Percentiles rank a stretch among this genome's conserved stretches.
These are phyloP conservation scores for Lycocerus yunnanus DNA, from an alignment of 2,888 invertebrate species.

Conservation along the genomic window DNA sequence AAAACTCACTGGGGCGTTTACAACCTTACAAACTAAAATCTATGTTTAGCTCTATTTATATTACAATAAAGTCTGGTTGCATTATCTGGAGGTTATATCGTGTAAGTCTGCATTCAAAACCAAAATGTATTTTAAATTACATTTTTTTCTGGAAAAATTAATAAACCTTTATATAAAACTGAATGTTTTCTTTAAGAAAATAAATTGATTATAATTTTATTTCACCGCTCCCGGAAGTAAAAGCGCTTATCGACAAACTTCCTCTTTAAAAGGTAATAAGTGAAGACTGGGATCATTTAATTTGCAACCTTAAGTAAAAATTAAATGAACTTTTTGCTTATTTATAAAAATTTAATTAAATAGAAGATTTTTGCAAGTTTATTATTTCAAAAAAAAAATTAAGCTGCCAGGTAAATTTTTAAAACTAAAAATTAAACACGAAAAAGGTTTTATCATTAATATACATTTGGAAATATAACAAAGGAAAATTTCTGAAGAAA, in stretches of 20 bases:
- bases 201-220: neutral
- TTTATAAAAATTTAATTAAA: neutral
- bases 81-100: slow-evolving; percentile 8
- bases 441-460: slow-evolving; percentile 2
- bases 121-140: neutral
- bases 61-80: slow-evolving; percentile 7
- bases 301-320: neutral
- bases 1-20: neutral
- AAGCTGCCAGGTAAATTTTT: neutral
- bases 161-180: no score
- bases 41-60: slow-evolving; percentile 11
- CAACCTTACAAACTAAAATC: slow-evolving; percentile 13
- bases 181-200: neutral
- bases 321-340: neutral
- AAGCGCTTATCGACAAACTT: neutral
- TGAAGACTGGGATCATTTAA: neutral
- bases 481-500: neutral
- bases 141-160: neutral
- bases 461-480: neutral
- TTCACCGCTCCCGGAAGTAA: neutral
- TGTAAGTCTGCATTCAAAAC: neutral
- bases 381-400: neutral
- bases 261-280: neutral
- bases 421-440: neutral
- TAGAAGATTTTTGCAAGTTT: no score